Evolutionary conservation across 92 coral and sea anemone genomes (phyloP).

Genomic region (Blastomussa wellsi): DNA sequence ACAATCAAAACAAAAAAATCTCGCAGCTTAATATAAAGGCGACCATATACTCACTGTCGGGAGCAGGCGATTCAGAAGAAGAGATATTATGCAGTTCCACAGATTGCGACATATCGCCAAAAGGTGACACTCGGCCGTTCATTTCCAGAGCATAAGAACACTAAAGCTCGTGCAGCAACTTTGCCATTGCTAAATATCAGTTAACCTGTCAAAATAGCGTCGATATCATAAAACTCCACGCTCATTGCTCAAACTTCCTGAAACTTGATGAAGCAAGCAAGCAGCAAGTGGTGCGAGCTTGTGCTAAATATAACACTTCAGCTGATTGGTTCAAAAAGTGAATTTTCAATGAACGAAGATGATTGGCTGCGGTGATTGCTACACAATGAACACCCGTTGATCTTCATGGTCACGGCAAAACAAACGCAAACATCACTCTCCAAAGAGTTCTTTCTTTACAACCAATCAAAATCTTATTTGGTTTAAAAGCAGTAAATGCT

Average conservation of each 20-base stretch:
- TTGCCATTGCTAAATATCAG: neutral
- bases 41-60: neutral
- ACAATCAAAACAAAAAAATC: neutral
- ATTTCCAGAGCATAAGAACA: slow-evolving; percentile 3
- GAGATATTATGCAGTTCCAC: slow-evolving; percentile 15
- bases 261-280: neutral
- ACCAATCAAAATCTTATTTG: neutral
- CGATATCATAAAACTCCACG: neutral
- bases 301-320: neutral
- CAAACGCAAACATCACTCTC: neutral
- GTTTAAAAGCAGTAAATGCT: neutral
- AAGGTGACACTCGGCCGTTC: slow-evolving; percentile 32
- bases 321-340: slow-evolving; percentile 14
- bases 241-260: slow-evolving; percentile 21
- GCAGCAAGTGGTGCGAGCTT: neutral
- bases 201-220: neutral
- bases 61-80: neutral
- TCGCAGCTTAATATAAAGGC: neutral
- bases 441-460: neutral
- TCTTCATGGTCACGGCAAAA: slow-evolving; percentile 9
- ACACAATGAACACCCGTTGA: neutral
- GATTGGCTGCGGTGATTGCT: slow-evolving; percentile 14
- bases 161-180: neutral
- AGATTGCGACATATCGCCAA: slow-evolving; percentile 7
- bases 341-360: neutral